These are phyloP conservation scores for Acrocephalus scirpaceus DNA, from an alignment of 2,797 vertebrate species.

Conservation along the genomic window DNA sequence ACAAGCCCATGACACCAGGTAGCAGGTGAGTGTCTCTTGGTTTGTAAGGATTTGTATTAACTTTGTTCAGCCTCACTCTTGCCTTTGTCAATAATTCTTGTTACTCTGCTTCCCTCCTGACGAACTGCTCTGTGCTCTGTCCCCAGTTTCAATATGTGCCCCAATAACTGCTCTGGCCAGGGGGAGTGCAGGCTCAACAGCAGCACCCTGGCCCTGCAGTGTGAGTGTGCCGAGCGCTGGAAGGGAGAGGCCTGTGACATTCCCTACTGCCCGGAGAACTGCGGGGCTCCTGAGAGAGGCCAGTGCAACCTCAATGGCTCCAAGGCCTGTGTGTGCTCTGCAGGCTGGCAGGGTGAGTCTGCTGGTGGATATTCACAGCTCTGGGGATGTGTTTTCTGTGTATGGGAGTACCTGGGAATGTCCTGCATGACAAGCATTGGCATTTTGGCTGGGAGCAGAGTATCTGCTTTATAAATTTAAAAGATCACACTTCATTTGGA, in stretches of 20 bases:
- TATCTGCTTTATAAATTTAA: not conserved
- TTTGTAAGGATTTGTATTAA: not conserved
- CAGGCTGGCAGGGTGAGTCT: conserved; percentile 90
- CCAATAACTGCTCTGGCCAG: conserved; percentile 90
- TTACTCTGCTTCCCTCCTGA: not conserved
- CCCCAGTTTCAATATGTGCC: conserved; percentile 88
- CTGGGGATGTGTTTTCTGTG: accelerated
- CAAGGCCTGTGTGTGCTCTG: conserved; percentile 81
- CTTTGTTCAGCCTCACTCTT: not conserved
- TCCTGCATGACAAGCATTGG: not conserved
- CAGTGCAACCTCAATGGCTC: conserved; percentile 73
- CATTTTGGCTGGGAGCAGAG: not conserved
- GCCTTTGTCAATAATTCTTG: not conserved
- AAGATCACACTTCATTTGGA: not conserved
- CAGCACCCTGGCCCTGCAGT: conserved; percentile 75
- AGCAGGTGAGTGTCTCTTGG: not conserved
- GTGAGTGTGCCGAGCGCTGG: conserved; percentile 87
- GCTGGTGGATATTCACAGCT: accelerated
- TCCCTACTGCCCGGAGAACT: conserved; percentile 84
- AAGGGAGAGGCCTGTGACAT: conserved; percentile 93
- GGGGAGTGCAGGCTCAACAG: conserved; percentile 84
- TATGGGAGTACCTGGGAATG: not conserved
- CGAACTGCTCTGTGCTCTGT: not conserved
- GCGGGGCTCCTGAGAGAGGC: conserved; percentile 84
- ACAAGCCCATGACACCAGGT: not conserved